These are phyloP conservation scores for Agriopis marginaria DNA, from an alignment of 2,888 invertebrate genomes.

Conservation along the genomic window DNA sequence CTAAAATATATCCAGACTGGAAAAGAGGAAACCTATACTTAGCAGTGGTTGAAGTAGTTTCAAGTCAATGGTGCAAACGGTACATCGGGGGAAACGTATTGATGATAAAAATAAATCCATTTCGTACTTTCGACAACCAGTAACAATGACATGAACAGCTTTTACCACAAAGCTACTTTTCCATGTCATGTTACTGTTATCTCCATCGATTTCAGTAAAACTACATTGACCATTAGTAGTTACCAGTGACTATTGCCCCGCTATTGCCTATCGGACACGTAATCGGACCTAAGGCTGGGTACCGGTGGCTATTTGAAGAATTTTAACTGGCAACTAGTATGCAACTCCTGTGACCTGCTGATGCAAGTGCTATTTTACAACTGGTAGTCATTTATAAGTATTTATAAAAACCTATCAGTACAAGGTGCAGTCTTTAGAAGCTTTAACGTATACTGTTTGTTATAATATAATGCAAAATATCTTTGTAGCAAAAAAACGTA, in stretches of 20 bases:
- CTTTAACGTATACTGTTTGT: not conserved
- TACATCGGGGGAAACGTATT: no score
- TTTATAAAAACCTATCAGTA: not conserved
- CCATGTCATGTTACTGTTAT: slow-evolving; percentile 14
- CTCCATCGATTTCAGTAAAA: slow-evolving; percentile 14
- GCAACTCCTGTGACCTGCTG: slow-evolving; percentile 30
- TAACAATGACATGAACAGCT: not conserved
- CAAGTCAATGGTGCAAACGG: no score
- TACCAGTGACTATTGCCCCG: slow-evolving; percentile 21
- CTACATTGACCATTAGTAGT: slow-evolving; percentile 23
- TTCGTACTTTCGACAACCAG: not conserved
- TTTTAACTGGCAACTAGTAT: slow-evolving; percentile 50
- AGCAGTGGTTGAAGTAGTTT: no score
- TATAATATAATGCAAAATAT: not conserved
- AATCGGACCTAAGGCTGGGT: slow-evolving; percentile 18
- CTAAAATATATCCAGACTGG: no score
- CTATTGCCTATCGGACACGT: slow-evolving; percentile 32
- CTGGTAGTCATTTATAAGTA: not conserved
- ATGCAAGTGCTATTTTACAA: slow-evolving; percentile 41
- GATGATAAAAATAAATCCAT: no score
- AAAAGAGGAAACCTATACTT: no score
- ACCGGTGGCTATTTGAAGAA: slow-evolving; percentile 49
- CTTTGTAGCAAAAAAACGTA: not conserved
- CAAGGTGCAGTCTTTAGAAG: not conserved
- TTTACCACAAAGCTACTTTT: not conserved